Conservation (phyloP, 2,113 vertebrate species). For the Albula goreensis region DNA sequence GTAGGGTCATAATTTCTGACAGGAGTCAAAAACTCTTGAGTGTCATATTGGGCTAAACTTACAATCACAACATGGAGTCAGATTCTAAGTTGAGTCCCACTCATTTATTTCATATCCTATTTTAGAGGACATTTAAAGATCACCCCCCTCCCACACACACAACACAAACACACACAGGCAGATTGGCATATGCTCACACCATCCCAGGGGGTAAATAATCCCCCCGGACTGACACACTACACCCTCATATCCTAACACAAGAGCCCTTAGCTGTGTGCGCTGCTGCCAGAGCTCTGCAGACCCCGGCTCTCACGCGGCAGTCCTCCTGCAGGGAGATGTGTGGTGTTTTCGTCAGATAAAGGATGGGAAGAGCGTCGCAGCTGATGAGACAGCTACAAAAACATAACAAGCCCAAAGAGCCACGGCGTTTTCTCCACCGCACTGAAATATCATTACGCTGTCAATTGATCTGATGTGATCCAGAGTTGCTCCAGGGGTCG, state of each 20-base stretch:
- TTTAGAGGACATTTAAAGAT: neutral
- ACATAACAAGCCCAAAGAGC: neutral
- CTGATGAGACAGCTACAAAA: neutral
- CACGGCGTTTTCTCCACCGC: neutral
- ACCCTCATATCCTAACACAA: neutral
- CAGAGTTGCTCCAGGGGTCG: neutral
- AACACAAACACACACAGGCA: slow-evolving; percentile 3
- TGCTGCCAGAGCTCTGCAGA: neutral
- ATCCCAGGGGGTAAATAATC: neutral
- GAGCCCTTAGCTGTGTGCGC: neutral
- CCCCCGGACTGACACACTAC: neutral
- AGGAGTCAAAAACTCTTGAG: neutral
- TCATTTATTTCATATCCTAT: neutral
- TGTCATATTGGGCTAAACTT: no score
- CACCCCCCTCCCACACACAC: no score
- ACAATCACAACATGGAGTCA: neutral
- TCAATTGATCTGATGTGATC: neutral
- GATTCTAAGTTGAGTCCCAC: neutral
- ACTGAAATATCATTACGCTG: neutral
- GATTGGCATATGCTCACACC: neutral
- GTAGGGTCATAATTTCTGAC: neutral
- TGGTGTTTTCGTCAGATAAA: neutral
- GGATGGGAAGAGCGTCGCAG: neutral
- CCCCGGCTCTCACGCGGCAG: no score
- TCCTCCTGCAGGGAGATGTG: neutral